Base-by-base conservation (phyloP, 2,888 invertebrate species). In the Torymus tubicola region DNA sequence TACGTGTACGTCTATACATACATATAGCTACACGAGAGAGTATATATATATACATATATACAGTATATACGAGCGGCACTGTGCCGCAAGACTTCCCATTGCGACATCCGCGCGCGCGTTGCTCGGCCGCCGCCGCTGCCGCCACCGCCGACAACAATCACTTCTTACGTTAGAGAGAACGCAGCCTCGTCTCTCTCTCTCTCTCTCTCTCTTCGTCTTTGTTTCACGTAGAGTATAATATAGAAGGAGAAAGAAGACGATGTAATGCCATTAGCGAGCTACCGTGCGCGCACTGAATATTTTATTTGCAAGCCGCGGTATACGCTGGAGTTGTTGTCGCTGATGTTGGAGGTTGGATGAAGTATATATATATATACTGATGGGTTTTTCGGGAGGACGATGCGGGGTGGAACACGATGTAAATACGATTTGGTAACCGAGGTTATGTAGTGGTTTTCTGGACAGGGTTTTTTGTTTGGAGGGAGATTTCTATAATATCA, bases 21-120 rank as follows among this genome's bases (percentile, higher is more conserved):
- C 1, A 42, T 42, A 8, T 42, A n/a, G n/a, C n/a, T n/a, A n/a
- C n/a, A n/a, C n/a, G n/a, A n/a, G n/a, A n/a, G n/a, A n/a, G n/a
- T n/a, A 42, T 42, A 42, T 42, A 42, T 42, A 42, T 8, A 42
- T 8, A 42, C 8, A 42, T 4, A 31, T 4, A 5, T 31, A 31
- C 31, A 42, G 42, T 42, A 42, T 8, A 31, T 87, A 86, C 88
- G 78, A 81, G 88, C 89, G 71, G 21, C 52, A 72, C 64, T 64
- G 73, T 12, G 50, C 58, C 55, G 76, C 87, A 86, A 89, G 87
- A 90, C 90, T 90, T 90, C 90, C 90, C 88, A 90, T 90, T 90
- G 88, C 90, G 86, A 89, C 89, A 90, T 84, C 84, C 84, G 73
- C 69, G 61, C 84, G 73, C 69, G 61, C 70, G 50, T 50, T 13